Conservation (phyloP, 2,888 invertebrate genomes). For the Resseliella maxima region DNA sequence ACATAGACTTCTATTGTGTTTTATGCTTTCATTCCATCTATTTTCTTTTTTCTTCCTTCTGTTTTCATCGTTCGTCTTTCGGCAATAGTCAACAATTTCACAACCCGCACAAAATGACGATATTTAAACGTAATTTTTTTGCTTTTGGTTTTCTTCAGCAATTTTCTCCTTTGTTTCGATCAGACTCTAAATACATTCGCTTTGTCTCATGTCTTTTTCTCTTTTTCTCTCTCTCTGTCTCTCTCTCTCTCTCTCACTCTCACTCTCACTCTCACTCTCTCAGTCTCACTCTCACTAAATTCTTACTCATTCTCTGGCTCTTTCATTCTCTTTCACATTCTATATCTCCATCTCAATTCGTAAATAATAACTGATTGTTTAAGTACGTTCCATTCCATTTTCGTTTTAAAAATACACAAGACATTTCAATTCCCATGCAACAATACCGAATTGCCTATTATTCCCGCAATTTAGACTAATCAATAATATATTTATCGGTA, state of each 20-base stretch:
- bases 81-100: conserved; percentile 45
- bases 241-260: no score
- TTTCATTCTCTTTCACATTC: neutral
- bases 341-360: neutral
- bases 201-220: neutral
- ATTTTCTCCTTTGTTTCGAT: conserved; percentile 41
- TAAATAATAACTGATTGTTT: no score
- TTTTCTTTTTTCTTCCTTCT: no score
- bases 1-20: neutral
- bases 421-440: neutral
- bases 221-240: neutral
- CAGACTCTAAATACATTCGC: neutral
- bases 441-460: neutral
- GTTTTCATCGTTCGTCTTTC: no score
- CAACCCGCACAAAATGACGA: conserved; percentile 42
- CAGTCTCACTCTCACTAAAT: no score
- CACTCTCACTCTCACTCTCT: no score
- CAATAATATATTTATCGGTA: conserved; percentile 45
- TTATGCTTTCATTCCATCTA: neutral
- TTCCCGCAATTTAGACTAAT: conserved; percentile 24
- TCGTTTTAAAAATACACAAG: no score
- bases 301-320: neutral
- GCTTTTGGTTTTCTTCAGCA: neutral
- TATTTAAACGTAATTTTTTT: neutral
- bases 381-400: no score